phyloP scores from a whole-genome alignment of 2,113 vertebrate species.

The Craseonycteris thonglongyai region DNA sequence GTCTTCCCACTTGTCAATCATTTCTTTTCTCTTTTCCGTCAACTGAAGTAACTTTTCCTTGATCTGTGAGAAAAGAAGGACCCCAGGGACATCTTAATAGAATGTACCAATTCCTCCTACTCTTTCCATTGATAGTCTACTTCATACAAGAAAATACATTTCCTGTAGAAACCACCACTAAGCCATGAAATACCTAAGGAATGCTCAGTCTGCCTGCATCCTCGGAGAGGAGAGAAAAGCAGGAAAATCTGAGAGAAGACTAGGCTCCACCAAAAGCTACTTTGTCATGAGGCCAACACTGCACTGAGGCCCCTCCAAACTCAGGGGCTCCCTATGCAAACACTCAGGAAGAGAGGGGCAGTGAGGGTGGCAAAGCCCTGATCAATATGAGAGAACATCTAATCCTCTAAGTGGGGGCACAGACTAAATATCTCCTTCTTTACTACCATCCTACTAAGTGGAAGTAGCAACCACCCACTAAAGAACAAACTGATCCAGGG shows the following conservation, averaged over 20 bases:
- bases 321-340: background rate
- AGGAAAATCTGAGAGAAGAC: background rate
- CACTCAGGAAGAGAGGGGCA: background rate
- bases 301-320: background rate
- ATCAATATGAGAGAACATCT: background rate
- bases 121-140: background rate
- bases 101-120: background rate
- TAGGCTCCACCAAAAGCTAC: background rate
- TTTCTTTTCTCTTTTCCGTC: conserved; percentile 98
- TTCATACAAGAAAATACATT: background rate
- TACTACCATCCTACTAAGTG: background rate
- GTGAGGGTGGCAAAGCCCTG: background rate
- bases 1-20: conserved; percentile 99
- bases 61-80: conserved; percentile 82
- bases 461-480: background rate
- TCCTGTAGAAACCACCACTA: background rate
- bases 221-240: background rate
- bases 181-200: background rate
- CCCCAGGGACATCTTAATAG: background rate
- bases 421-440: background rate
- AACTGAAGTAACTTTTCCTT: conserved; percentile 96
- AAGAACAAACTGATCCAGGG: background rate
- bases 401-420: background rate
- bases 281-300: background rate
- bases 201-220: background rate